Base-by-base conservation (phyloP, 2,888 invertebrate species). In the Acleris literana region DNA sequence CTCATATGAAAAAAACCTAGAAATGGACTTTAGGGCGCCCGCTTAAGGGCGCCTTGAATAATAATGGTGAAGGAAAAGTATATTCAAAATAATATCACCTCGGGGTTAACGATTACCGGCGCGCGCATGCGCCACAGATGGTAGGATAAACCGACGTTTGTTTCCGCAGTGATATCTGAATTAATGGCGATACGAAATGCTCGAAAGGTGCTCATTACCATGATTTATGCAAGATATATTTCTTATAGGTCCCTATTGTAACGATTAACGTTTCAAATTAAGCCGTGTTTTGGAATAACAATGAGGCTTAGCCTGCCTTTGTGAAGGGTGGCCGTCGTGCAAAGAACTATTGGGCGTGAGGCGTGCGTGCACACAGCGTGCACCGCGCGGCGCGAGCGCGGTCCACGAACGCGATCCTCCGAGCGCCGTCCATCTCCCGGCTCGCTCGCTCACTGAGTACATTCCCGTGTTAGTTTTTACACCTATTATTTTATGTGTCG, bases 401-500 rank as follows among this genome's bases (percentile, higher is more conserved):
- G 73, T 76, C 72, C 66, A 68, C 69, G 57, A 64, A 63, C 64
- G 70, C 62, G 65, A 13, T 69, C 69, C 70, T 63, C 70, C 73
- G 74, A 70, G 70, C 72, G 70, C 84, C 90, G 91, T 91, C 90
- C 90, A 88, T 91, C 91, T 89, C 88, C 81, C 83, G 81, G 82
- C 84, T 81, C 84, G 85, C 85, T 81, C 87, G 87, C 83, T 87
- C 90, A 88, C 92, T 92, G 92, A 92, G 92, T 92, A 92, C 92
- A 92, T 91, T 92, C 92, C 85, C 92, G 89, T 92, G 92, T 92
- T 91, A 92, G 91, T 92, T 92, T 92, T 92, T 92, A 92, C 92
- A 92, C 92, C 92, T 92, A 92, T 92, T 92, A 92, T 92, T 92
- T 92, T 92, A 92, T 92, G 92, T 92, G 92, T 92, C 92, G 90